These are phyloP conservation scores for Mixornis gularis DNA, from an alignment of 2,113 vertebrate genomes.

Conservation along the genomic window DNA sequence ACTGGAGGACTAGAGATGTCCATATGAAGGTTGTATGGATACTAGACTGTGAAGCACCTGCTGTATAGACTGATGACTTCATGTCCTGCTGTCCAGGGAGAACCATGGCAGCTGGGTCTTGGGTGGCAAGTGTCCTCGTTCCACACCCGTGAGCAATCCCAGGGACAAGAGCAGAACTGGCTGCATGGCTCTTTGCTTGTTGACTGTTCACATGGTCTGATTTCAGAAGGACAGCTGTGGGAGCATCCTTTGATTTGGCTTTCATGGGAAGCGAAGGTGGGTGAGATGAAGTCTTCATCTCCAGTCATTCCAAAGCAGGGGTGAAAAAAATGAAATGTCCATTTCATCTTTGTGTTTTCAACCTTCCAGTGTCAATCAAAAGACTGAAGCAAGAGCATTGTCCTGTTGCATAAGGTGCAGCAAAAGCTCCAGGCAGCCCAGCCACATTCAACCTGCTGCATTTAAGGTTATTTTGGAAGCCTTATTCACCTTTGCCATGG, in stretches of 20 bases:
- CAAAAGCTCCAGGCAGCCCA: neutral
- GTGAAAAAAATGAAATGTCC: neutral
- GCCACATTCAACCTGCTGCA: neutral
- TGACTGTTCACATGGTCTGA: neutral
- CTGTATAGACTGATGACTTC: neutral
- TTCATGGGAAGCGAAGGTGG: neutral
- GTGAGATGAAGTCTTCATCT: neutral
- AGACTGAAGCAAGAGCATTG: neutral
- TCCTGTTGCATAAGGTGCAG: neutral
- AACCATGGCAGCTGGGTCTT: neutral
- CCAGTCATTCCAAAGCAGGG: neutral
- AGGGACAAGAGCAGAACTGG: neutral
- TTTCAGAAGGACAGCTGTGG: neutral
- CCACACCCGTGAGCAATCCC: neutral
- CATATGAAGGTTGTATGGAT: neutral
- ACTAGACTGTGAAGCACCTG: neutral
- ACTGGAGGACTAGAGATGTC: neutral
- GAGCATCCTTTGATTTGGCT: neutral
- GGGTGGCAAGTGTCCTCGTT: neutral
- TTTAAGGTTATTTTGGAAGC: neutral
- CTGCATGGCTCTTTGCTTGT: rapidly evolving
- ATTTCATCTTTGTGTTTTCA: neutral
- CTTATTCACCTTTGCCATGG: neutral
- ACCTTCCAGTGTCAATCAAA: neutral
- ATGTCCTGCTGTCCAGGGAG: neutral